Evolutionary conservation across 2,797 vertebrate genomes (phyloP).

Genomic region (Diceros bicornis): DNA sequence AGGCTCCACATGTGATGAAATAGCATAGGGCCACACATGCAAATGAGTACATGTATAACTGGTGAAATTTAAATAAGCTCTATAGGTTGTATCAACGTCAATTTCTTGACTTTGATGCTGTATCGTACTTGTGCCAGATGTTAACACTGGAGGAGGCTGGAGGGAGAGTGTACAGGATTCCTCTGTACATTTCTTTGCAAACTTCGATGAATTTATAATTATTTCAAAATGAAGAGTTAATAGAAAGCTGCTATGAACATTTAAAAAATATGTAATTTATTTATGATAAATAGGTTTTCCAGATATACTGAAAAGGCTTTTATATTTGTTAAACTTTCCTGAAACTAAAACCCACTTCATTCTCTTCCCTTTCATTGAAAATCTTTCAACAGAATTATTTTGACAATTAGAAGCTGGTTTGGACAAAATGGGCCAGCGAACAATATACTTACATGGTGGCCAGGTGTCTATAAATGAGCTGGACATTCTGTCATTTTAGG

Average conservation of each 20-base stretch:
- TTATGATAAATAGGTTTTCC: neutral
- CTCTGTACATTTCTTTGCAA: neutral
- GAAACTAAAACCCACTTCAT: neutral
- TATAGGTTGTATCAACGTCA: neutral
- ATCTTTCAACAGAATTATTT: slow-evolving; percentile 20
- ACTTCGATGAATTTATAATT: neutral
- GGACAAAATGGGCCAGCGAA: neutral
- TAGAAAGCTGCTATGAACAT: neutral
- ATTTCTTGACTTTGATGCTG: neutral
- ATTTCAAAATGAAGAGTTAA: neutral
- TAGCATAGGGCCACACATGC: neutral
- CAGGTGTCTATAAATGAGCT: neutral
- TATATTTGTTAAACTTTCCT: neutral
- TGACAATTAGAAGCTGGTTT: neutral
- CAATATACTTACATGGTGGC: neutral
- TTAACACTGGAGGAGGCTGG: neutral
- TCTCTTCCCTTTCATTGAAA: slow-evolving; percentile 3
- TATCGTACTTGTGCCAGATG: neutral
- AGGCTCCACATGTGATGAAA: neutral
- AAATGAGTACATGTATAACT: neutral
- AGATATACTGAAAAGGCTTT: neutral
- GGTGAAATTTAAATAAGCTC: neutral
- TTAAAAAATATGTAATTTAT: neutral
- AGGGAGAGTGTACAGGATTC: neutral
- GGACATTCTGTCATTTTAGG: neutral